phyloP scores from a whole-genome alignment of 2,113 vertebrate genomes.

The Dipodomys merriami region DNA sequence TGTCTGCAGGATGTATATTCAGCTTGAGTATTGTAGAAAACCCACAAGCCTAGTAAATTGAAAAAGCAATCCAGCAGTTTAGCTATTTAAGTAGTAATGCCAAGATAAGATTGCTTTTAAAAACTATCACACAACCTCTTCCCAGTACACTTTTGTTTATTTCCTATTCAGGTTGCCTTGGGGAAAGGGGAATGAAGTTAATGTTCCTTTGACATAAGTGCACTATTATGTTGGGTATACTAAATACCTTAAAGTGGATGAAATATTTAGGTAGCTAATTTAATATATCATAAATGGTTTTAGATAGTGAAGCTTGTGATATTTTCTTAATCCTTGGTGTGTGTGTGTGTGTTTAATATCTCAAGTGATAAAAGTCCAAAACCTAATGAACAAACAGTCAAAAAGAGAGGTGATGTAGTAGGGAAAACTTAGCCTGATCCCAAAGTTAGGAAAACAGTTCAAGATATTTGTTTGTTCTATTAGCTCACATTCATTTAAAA shows the following conservation, averaged over 20 bases:
- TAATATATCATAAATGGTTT: conserved; percentile 33
- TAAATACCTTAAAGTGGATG: conserved; percentile 45
- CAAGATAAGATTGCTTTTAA: conserved; percentile 70
- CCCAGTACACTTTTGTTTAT: conserved; percentile 61
- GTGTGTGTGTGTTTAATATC: conserved; percentile 16
- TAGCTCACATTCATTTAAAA: no score
- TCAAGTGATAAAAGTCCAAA: background rate
- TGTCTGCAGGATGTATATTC: conserved; percentile 55
- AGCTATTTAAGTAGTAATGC: conserved; percentile 61
- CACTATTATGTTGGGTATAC: background rate
- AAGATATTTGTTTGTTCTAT: background rate
- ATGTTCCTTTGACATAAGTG: conserved; percentile 65
- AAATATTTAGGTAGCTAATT: conserved; percentile 54
- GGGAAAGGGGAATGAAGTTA: conserved; percentile 63
- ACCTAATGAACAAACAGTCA: background rate
- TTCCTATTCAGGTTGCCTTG: background rate
- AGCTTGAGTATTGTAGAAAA: conserved; percentile 70
- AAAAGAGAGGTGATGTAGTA: background rate
- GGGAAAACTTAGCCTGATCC: background rate
- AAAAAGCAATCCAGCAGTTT: conserved; percentile 70
- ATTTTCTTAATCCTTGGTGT: conserved; percentile 33
- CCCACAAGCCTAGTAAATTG: conserved; percentile 66
- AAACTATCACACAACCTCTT: conserved; percentile 50
- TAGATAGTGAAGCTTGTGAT: background rate
- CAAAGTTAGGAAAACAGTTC: background rate